Evolutionary conservation across 2,113 vertebrate species (phyloP), one percentile per base, ranked within the genome.

Genomic region (Nasalis larvatus): DNA sequence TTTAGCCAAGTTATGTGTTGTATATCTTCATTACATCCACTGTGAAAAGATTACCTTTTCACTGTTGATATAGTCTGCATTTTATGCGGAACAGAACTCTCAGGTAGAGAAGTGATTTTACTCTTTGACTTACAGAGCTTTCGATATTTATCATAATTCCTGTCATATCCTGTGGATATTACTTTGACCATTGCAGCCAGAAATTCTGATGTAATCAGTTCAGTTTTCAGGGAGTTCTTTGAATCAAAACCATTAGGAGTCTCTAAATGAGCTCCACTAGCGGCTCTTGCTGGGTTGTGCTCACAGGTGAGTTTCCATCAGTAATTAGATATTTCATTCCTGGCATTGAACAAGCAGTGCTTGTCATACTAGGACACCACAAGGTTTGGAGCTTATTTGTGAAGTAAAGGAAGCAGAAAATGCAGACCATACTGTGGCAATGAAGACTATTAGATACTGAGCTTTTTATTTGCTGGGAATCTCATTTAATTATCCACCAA

Each of bases 311-410:
- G 74, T 93, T 97, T 98, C 84, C 96, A 96, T 96, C 89, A 82
- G 92, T 95, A 96, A 97, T 97, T 97, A 94, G 73, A 93, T 94
- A 86, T 96, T 97, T 96, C 81, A 91, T 97, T 94, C 63, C 52
- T 95, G 89, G 76, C 85, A 85, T 54, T 95, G 86, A 95, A 81
- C 71, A 83, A 91, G 82, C 16, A 87, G 17, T 60, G 21, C 63
- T 96, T 97, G 86, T 85, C 21, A 40, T 74, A 37, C 58, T 7
- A 81, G 84, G 84, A 77, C 4, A 6, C 16, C 52, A 69, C 20
- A 92, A 69, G 40, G 5, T 76, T 91, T 85, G 74, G 45, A 87
- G 63, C 82, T 89, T 96, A 69, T 89, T 76, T 97, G 54, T 94
- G 83, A 97, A 95, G 93, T 94, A 95, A 95, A 93, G 23, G 47